phyloP scores from a whole-genome alignment of 2,797 vertebrate species.

The Sylvilagus floridanus region DNA sequence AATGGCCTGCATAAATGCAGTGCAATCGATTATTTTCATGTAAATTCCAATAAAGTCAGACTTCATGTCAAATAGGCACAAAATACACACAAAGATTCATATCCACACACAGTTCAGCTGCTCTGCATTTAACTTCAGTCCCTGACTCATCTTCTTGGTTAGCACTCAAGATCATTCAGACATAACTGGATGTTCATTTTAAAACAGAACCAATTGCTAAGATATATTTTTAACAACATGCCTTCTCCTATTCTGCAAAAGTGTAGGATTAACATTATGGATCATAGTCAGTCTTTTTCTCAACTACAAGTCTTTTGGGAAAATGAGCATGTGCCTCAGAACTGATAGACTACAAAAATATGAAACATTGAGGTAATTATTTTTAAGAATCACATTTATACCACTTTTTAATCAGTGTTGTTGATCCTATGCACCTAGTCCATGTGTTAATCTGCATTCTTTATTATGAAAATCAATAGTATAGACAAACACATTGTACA shows the following conservation, averaged over 20 bases:
- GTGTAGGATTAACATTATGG: background rate
- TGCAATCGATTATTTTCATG: background rate
- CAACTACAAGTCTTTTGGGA: background rate
- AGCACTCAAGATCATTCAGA: background rate
- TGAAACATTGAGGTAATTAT: constrained; percentile 61
- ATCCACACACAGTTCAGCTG: background rate
- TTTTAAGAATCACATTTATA: constrained; percentile 63
- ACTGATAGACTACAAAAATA: background rate
- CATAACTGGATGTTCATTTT: background rate
- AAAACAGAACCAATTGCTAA: constrained; percentile 12
- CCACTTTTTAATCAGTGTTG: constrained; percentile 59
- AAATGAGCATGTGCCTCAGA: constrained; percentile 23
- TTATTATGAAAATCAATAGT: constrained; percentile 45
- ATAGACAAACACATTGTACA: constrained; percentile 30
- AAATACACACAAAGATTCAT: background rate
- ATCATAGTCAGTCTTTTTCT: background rate
- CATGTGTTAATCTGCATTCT: constrained; percentile 46
- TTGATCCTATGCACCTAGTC: constrained; percentile 24
- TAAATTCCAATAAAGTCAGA: background rate
- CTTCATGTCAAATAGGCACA: background rate
- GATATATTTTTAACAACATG: background rate
- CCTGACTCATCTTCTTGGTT: background rate
- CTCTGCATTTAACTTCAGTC: background rate
- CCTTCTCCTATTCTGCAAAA: background rate
- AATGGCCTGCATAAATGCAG: background rate